Percentiles rank a stretch among this genome's conserved stretches.
Conservation (phyloP, 2,797 vertebrate species). For the Carcharodon carcharias region DNA sequence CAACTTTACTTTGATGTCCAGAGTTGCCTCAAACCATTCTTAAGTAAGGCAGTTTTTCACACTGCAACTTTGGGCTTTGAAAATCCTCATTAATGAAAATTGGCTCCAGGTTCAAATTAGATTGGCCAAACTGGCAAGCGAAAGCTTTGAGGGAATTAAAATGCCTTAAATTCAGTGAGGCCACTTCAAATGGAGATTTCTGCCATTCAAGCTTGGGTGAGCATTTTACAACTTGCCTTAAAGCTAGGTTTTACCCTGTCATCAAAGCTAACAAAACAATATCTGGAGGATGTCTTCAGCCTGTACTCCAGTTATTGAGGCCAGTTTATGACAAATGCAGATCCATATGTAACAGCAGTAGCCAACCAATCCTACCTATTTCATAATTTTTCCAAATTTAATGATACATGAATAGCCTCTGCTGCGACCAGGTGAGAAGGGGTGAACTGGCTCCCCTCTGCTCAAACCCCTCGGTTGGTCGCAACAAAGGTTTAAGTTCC, state of each 20-base stretch:
- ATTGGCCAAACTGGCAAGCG: not conserved
- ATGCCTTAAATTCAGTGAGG: not conserved
- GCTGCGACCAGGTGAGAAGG: no score
- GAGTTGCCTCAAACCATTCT: not conserved
- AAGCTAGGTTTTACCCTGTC: not conserved
- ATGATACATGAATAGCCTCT: not conserved
- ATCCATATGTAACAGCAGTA: not conserved
- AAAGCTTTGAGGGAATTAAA: not conserved
- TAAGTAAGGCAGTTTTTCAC: not conserved
- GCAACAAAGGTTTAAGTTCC: no score
- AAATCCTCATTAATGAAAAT: not conserved
- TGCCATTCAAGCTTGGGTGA: not conserved
- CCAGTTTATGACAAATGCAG: not conserved
- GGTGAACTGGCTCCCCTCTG: no score
- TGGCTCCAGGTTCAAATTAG: not conserved
- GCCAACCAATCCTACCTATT: not conserved
- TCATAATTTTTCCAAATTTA: not conserved
- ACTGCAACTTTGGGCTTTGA: not conserved
- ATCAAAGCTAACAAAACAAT: not conserved
- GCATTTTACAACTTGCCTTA: not conserved
- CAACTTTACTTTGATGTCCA: not conserved
- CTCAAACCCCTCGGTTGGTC: no score
- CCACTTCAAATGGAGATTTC: not conserved
- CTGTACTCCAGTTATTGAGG: not conserved
- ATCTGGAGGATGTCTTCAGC: not conserved